Base-by-base conservation (phyloP, 2,797 vertebrate genomes). In the Sebastiscus albofasciatus region DNA sequence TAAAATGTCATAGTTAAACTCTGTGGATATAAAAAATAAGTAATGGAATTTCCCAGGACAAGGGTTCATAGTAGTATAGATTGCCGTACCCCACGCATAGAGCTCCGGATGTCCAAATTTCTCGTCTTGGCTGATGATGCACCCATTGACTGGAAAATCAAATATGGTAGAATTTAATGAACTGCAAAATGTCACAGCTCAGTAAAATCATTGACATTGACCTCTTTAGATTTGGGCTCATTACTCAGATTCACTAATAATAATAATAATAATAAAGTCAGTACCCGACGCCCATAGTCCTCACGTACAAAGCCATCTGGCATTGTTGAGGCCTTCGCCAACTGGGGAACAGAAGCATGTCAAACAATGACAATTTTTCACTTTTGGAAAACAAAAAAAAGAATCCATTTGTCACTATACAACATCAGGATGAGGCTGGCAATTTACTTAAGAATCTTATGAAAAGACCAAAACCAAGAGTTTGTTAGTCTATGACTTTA, bases 291-390 rank as follows among this genome's bases (percentile, higher is more conserved):
- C 6, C 0, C 1, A 3, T 11, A 22, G 33, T 8, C 16, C 8
- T 1, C 10, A 11, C 2, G 6, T n/a, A 0, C 1, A 11, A 39
- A 52, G 2, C 0, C 0, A 14, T 3, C 12, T 22, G 13, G 10
- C 22, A 0, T 46, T 11, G 5, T 24, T 60, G 82, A 52, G 46
- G 33, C 2, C 3, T 2, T 18, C 2, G 2, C 1, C 2, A 11
- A 6, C 65, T 75, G 27, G 6, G 6, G 10, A 6, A 12, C 24
- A 66, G 33, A 67, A 29, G 0, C 5, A 67, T 18, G 3, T 34
- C 8, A 46, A 26, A 18, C 27, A 12, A 29, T 55, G 18, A 42
- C 8, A 62, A 58, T 13, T 52, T 18, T n/a, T 39, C 4, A 67
- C 22, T 59, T 66, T 26, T 16, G 14, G 1, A 64, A 70, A 70